Evolutionary conservation across 1,140 invertebrate species (phyloP), one percentile per base, ranked within the genome.

Genomic region (Cydia splendana): DNA sequence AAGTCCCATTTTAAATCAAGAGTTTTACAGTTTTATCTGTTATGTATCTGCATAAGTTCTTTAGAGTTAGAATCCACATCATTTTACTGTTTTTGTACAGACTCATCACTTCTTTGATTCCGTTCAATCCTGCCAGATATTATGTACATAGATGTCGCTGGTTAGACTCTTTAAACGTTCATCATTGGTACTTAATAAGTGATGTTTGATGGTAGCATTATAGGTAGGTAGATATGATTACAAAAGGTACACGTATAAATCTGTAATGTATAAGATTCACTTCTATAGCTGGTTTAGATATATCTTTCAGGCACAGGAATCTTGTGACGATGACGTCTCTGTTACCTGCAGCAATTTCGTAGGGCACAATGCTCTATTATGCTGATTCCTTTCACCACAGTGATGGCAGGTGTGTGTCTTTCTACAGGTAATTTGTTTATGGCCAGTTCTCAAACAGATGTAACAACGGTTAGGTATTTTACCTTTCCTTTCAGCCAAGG

Each of bases 301-400:
- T 13, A 48, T 78, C 62, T 53, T 78, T 75, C 10, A 75, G 2
- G 73, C 77, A 78, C 12, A 78, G 38, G 30, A 78, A 78, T 75
- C 77, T 65, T 6, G 75, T n/a, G n/a, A n/a, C n/a, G n/a, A n/a
- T 76, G 12, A 76, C 75, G 15, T 76, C 75, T 28, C 75, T 38
- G 34, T 76, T 20, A 77, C 42, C 53, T 77, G 76, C 45, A 77
- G 34, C 69, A 62, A 74, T 74, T 28, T 28, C n/a, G n/a, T n/a
- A n/a, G n/a, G n/a, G n/a, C n/a, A n/a, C n/a, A n/a, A n/a, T n/a
- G n/a, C n/a, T n/a, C n/a, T n/a, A n/a, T n/a, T n/a, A n/a, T n/a
- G n/a, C n/a, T n/a, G n/a, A n/a, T n/a, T n/a, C n/a, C n/a, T n/a
- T n/a, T n/a, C n/a, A n/a, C n/a, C n/a, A n/a, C n/a, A n/a, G n/a